These are phyloP conservation scores for Pachyseris speciosa DNA, from an alignment of 64 coral and sea anemone species.

Conservation along the genomic window DNA sequence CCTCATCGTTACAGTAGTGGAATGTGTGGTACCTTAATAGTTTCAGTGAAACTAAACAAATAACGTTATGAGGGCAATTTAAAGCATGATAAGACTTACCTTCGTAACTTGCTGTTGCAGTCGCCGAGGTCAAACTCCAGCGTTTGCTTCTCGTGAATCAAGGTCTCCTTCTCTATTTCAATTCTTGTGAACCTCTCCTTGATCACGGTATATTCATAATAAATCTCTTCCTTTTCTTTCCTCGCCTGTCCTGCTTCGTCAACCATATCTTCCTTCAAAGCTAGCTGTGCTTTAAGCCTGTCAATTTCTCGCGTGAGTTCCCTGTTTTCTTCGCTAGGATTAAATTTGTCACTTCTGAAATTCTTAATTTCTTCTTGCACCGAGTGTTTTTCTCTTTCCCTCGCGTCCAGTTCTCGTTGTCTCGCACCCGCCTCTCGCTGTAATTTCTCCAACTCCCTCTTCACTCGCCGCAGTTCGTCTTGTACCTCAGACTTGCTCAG, in stretches of 20 bases:
- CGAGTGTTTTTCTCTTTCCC: conserved; percentile 42
- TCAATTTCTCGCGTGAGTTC: conserved; percentile 63
- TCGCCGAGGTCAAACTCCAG: conserved; percentile 17
- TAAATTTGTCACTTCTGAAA: conserved; percentile 32
- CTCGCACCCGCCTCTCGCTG: not conserved
- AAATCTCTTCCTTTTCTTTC: conserved; percentile 76
- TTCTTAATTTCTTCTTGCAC: conserved; percentile 63
- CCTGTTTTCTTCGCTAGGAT: conserved; percentile 28
- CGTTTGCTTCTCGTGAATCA: conserved; percentile 57
- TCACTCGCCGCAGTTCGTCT: conserved; percentile 17
- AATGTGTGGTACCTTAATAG: too few relatives aligned
- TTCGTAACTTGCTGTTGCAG: not conserved
- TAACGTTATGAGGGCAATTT: not conserved
- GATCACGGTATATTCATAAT: conserved; percentile 66
- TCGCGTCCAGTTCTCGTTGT: conserved; percentile 13
- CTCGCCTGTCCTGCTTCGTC: not conserved
- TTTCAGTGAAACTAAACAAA: too few relatives aligned
- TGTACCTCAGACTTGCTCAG: conserved; percentile 17
- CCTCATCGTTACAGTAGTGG: too few relatives aligned
- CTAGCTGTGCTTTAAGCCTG: conserved; percentile 17
- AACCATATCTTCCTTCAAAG: not conserved
- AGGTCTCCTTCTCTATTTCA: conserved; percentile 69
- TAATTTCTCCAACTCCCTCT: conserved; percentile 9
- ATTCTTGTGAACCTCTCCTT: conserved; percentile 64
- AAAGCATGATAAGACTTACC: not conserved